These are phyloP conservation scores for Heliopora coerulea DNA, from an alignment of 92 coral and sea anemone species.

Conservation along the genomic window DNA sequence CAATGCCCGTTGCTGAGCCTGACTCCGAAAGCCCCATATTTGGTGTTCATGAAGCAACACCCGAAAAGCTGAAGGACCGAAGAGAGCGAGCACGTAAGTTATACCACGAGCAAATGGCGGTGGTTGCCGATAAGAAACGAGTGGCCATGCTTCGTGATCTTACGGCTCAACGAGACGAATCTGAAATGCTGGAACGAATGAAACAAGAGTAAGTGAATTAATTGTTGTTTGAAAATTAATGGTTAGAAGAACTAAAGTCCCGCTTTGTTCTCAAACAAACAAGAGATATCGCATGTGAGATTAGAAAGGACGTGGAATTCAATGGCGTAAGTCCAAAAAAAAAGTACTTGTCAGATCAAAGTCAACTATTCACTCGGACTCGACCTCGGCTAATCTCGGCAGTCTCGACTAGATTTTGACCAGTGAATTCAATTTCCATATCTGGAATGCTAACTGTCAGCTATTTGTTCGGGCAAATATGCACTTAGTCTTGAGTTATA, in stretches of 20 bases:
- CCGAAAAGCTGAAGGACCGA: slow-evolving; percentile 75
- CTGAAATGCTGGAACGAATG: slow-evolving; percentile 90
- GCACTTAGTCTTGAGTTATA: too few relatives aligned
- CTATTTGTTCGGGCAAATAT: too few relatives aligned
- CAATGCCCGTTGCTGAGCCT: slow-evolving; percentile 95
- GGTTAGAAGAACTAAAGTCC: too few relatives aligned
- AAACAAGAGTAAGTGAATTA: slow-evolving; percentile 76
- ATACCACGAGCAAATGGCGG: slow-evolving; percentile 89
- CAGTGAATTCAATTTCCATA: neutral
- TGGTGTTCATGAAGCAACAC: slow-evolving; percentile 86
- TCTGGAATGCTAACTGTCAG: too few relatives aligned
- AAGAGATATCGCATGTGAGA: too few relatives aligned
- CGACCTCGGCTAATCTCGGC: too few relatives aligned
- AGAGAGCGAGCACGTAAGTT: slow-evolving; percentile 74
- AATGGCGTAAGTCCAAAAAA: too few relatives aligned
- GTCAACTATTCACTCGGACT: too few relatives aligned
- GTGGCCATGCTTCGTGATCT: slow-evolving; percentile 82
- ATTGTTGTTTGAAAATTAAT: too few relatives aligned
- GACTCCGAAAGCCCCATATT: slow-evolving; percentile 93
- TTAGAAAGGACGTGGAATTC: too few relatives aligned
- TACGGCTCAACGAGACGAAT: slow-evolving; percentile 85
- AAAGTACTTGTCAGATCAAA: too few relatives aligned
- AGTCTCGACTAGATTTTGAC: neutral
- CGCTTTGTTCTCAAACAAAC: too few relatives aligned
- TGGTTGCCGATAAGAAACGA: slow-evolving; percentile 96